Evolutionary conservation across 1,140 invertebrate genomes (phyloP), one percentile per base, ranked within the genome.

Genomic region (Cylas formicarius): DNA sequence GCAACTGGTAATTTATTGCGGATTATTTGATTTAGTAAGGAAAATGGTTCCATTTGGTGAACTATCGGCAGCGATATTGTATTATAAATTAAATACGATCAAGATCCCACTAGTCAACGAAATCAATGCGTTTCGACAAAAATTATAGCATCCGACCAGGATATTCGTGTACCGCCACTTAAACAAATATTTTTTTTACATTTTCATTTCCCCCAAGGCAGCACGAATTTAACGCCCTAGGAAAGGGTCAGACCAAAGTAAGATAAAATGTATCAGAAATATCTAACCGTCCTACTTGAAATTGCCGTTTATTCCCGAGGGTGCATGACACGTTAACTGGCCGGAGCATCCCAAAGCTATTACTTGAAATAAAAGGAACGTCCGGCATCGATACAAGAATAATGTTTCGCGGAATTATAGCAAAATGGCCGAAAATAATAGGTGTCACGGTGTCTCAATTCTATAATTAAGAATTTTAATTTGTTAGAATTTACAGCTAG

Each of bases 251-350:
- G 49, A 48, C 45, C 40, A 40, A 46, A 46, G 38, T 35, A 42
- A 51, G 43, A 42, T 44, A 44, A 42, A 46, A 45, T 51, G 38
- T 51, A 51, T 51, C 38, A 37, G 43, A 40, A 46, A 41, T 52
- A 52, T 52, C 50, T 40, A 47, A 48, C 50, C 40, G 48, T 48
- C 44, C 48, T 52, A 48, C 42, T 38, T 23, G 37, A 36, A 48
- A 52, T 52, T 37, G 50, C 41, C 50, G 37, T 42, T 48, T 40
- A 42, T 37, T 44, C 50, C 42, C 50, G 17, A 39, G 50, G 50
- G 50, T 52, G 40, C 50, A 48, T 32, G 50, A 46, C 50, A 52
- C 42, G 44, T 46, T 52, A 52, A 52, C 50, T 52, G 50, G 50
- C 39, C 46, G 35, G 44, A 38, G 37, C 28, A 44, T 51, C 49